Percentiles rank a stretch among this genome's conserved stretches.
Evolutionary conservation across 2,888 invertebrate species (phyloP).

Genomic region (Drepana falcataria): DNA sequence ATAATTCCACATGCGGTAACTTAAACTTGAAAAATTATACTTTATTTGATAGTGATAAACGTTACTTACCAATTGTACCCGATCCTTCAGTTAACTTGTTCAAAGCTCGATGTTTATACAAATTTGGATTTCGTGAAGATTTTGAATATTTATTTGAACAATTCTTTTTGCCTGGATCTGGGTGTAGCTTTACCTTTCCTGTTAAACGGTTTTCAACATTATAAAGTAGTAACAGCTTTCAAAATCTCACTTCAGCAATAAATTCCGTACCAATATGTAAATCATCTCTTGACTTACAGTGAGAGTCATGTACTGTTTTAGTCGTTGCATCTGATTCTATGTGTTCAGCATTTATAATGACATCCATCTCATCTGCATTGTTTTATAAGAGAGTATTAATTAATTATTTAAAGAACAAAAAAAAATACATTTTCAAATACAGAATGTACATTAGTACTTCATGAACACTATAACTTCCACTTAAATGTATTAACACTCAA

Average conservation of each 20-base stretch:
- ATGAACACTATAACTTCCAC: too few relatives aligned
- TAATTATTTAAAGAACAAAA: not conserved
- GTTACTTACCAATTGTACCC: not conserved
- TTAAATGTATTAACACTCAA: too few relatives aligned
- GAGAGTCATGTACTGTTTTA: not conserved
- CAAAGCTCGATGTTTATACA: not conserved
- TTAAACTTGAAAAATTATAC: too few relatives aligned
- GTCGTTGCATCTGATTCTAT: not conserved
- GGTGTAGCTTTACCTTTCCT: not conserved
- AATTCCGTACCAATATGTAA: not conserved
- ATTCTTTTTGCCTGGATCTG: slow-evolving; percentile 17
- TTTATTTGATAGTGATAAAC: not conserved
- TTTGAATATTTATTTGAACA: slow-evolving; percentile 22
- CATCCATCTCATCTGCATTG: not conserved
- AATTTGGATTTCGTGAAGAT: slow-evolving; percentile 6
- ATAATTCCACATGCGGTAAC: too few relatives aligned
- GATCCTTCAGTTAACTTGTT: not conserved
- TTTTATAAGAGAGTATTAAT: not conserved
- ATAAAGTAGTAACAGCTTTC: not conserved
- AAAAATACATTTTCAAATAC: too few relatives aligned
- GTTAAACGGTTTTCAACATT: not conserved
- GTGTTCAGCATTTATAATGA: not conserved
- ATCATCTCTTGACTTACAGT: not conserved
- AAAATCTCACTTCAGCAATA: not conserved
- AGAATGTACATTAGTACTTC: too few relatives aligned